Percentiles rank a stretch among this genome's conserved stretches.
Evolutionary conservation across 2,113 vertebrate species (phyloP).

Genomic region (Crotalus tigris): DNA sequence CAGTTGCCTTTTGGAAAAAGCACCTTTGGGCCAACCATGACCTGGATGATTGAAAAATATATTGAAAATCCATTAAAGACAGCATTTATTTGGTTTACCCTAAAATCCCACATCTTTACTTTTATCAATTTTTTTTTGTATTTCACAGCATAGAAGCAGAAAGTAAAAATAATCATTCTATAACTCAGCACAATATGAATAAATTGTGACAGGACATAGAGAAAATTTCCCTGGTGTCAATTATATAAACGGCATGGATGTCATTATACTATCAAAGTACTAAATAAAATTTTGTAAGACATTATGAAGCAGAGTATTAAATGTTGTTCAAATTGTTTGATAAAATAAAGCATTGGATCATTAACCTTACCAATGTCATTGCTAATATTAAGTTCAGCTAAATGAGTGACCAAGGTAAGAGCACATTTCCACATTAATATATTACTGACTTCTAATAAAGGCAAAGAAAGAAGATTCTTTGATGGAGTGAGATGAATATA

Average conservation of each 20-base stretch:
- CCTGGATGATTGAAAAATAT: not conserved
- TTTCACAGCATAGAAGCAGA: conserved; percentile 12
- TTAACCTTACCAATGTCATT: conserved; percentile 79
- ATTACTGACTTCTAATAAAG: conserved; percentile 50
- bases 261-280: conserved; percentile 65
- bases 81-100: fast-evolving
- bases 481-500: conserved; percentile 8
- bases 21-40: not conserved
- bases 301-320: conserved; percentile 70
- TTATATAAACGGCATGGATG: conserved; percentile 75
- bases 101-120: not conserved
- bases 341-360: conserved; percentile 71
- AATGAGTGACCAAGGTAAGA: conserved; percentile 69
- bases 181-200: conserved; percentile 57
- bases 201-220: conserved; percentile 66
- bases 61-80: not conserved
- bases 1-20: not conserved
- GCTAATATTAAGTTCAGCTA: conserved; percentile 69
- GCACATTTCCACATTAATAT: conserved; percentile 57
- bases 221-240: conserved; percentile 66
- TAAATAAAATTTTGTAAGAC: conserved; percentile 63
- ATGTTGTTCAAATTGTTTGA: conserved; percentile 70
- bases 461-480: conserved; percentile 22
- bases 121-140: not conserved
- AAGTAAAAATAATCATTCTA: conserved; percentile 37